These are phyloP conservation scores for Dyspetes luteomarginatus DNA, from an alignment of 2,888 invertebrate genomes.

Conservation along the genomic window DNA sequence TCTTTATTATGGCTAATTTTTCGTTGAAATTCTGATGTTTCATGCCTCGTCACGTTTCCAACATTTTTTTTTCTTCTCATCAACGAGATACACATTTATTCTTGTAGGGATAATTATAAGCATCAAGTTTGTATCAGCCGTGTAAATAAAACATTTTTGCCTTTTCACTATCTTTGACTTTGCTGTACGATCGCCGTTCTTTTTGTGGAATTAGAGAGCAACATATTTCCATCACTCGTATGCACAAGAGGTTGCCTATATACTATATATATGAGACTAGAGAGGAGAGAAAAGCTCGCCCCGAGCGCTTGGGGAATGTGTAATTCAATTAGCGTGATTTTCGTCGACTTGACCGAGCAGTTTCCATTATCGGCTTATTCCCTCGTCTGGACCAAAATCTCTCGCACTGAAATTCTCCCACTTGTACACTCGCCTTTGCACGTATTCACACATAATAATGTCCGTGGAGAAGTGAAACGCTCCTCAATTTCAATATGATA, in stretches of 20 bases:
- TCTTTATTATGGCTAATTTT: neutral
- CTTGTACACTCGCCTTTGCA: neutral
- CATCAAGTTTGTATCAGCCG: neutral
- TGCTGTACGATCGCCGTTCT: neutral
- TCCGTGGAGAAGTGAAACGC: neutral
- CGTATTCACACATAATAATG: constrained; percentile 24
- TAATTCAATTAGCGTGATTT: constrained; percentile 68
- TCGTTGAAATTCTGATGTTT: neutral
- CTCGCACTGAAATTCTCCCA: constrained; percentile 25
- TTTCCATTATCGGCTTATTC: constrained; percentile 72
- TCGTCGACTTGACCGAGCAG: constrained; percentile 66
- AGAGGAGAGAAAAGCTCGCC: neutral
- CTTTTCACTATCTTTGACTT: neutral
- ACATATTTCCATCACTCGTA: constrained; percentile 20
- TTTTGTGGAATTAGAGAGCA: neutral
- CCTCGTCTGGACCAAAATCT: constrained; percentile 17
- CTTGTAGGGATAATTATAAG: constrained; percentile 21
- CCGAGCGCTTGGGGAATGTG: neutral
- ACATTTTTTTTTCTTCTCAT: constrained; percentile 24
- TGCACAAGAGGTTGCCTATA: neutral
- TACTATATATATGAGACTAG: neutral
- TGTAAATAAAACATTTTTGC: neutral
- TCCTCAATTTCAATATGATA: neutral
- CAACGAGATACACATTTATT: no score
- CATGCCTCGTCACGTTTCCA: constrained; percentile 32